A percentile compares a stretch with the other conserved stretches of the same genome.
Evolutionary conservation across 2,797 vertebrate genomes (phyloP).

Genomic region (Linurgus olivaceus): DNA sequence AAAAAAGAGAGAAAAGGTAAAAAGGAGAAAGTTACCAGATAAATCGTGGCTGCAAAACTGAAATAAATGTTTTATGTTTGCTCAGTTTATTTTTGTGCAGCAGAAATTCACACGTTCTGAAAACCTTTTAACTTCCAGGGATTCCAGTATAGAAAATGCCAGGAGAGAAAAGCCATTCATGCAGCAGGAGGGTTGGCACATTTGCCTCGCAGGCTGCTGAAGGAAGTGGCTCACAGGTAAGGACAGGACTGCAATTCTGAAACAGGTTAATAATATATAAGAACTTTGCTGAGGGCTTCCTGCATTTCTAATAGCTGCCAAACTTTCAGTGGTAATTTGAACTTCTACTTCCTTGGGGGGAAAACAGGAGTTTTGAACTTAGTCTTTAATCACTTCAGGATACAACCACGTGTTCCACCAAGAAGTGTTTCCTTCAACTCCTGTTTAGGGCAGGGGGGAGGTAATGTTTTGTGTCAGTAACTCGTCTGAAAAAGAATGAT

Average conservation of each 20-base stretch:
- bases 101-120: background rate
- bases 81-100: slow-evolving; percentile 1
- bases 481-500: background rate
- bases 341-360: background rate
- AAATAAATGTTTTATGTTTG: background rate
- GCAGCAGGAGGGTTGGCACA: background rate
- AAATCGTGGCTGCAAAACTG: background rate
- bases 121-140: background rate
- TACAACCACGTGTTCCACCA: background rate
- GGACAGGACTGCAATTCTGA: background rate
- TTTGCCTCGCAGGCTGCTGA: background rate
- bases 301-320: background rate
- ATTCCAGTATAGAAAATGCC: background rate
- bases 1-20: background rate
- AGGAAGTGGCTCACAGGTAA: background rate
- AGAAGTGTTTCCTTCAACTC: background rate
- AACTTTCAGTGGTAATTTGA: background rate
- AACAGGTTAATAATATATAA: background rate
- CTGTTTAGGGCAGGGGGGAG: accelerated
- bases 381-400: background rate
- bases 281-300: background rate
- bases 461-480: background rate
- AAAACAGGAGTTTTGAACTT: background rate
- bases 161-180: background rate
- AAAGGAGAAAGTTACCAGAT: background rate